phyloP scores from a whole-genome alignment of 2,113 vertebrate species.

The Noturus placidus region DNA sequence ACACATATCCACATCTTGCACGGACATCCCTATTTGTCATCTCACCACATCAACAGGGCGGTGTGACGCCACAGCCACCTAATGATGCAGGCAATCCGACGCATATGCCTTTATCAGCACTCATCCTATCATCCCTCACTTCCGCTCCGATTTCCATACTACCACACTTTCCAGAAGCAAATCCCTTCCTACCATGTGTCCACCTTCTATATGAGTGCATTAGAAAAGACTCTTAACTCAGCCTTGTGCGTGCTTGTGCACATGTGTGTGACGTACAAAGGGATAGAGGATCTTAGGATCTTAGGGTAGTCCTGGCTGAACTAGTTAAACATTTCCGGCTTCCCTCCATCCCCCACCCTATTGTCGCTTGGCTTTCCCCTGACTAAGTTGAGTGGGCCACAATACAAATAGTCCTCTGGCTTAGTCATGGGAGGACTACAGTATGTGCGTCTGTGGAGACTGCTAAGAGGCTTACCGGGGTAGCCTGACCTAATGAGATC shows the following conservation, averaged over 20 bases:
- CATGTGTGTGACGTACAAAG: constrained; percentile 38
- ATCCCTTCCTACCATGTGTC: constrained; percentile 46
- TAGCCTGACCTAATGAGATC: constrained; percentile 50
- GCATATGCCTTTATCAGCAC: constrained; percentile 23
- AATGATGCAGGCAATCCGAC: constrained; percentile 19
- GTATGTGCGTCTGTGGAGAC: constrained; percentile 31
- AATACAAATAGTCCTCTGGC: constrained; percentile 40
- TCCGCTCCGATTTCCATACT: constrained; percentile 24
- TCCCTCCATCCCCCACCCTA: constrained; percentile 27
- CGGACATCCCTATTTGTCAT: constrained; percentile 1
- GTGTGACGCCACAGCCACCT: constrained; percentile 8
- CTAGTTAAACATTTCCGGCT: constrained; percentile 48
- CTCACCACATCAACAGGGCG: neutral
- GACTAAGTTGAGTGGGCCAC: constrained; percentile 19
- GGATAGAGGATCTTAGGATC: constrained; percentile 34
- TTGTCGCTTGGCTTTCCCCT: constrained; percentile 31
- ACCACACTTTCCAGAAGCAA: constrained; percentile 37
- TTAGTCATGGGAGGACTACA: neutral
- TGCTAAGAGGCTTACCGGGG: constrained; percentile 48
- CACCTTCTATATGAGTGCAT: constrained; percentile 10
- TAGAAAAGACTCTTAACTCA: constrained; percentile 38
- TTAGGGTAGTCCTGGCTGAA: constrained; percentile 53
- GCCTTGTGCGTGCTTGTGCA: constrained; percentile 17
- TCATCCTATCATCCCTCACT: constrained; percentile 28
- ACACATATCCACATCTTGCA: neutral